Conservation (phyloP, 2,113 vertebrate species). For the Amphiprion ocellaris region DNA sequence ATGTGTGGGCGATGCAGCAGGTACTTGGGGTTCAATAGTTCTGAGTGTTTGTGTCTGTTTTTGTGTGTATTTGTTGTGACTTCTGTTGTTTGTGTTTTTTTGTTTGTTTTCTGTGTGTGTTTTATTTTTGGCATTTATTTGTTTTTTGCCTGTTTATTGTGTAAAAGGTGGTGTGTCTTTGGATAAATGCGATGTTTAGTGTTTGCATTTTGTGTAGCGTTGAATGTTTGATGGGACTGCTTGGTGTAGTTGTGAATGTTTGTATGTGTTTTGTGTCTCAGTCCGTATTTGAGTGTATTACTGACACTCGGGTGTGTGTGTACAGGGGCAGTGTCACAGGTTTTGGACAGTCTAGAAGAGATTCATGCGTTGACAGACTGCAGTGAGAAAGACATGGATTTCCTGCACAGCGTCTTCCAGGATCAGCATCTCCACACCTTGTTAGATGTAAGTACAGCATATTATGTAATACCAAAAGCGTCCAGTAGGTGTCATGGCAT, state of each 20-base stretch:
- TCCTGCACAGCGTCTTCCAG: conserved; percentile 99
- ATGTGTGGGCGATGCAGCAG: conserved; percentile 82
- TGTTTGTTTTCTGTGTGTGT: background rate
- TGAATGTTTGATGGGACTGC: conserved; percentile 48
- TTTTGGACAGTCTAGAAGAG: conserved; percentile 98
- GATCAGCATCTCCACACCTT: conserved; percentile 98
- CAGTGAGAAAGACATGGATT: conserved; percentile 99
- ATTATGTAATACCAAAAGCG: conserved; percentile 2
- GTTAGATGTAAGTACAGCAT: conserved; percentile 91
- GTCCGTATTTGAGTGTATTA: conserved; percentile 8
- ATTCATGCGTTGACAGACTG: conserved; percentile 99
- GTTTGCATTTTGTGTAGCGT: conserved; percentile 52
- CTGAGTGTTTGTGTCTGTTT: conserved; percentile 55
- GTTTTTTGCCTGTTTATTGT: conserved; percentile 51
- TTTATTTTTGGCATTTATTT: background rate
- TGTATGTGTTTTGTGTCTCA: background rate
- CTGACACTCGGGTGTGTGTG: background rate
- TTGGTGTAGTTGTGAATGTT: conserved; percentile 35
- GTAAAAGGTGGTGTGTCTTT: conserved; percentile 9
- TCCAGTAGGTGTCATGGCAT: conserved; percentile 48
- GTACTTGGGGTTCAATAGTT: conserved; percentile 75
- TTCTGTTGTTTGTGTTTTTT: conserved; percentile 10
- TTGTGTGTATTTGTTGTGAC: conserved; percentile 37
- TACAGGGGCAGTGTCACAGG: conserved; percentile 96
- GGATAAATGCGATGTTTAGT: conserved; percentile 30